Conservation (phyloP, 2,888 invertebrate species). For the Lasioglossum pauxillum region DNA sequence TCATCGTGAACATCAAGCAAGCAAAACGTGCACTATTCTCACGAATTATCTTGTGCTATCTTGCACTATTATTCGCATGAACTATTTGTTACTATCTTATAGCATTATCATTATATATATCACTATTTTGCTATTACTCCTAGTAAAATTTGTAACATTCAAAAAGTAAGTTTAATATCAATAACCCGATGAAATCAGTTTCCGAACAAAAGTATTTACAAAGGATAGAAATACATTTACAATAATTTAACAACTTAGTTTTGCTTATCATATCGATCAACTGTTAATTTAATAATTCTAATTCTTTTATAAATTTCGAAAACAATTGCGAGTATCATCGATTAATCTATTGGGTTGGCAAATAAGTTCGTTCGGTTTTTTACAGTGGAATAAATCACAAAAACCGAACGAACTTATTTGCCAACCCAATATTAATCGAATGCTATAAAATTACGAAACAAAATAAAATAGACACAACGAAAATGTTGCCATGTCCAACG, state of each 20-base stretch:
- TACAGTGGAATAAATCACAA: too few species aligned
- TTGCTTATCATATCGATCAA: neutral
- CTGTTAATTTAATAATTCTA: neutral
- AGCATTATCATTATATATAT: neutral
- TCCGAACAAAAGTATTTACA: neutral
- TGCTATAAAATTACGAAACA: neutral
- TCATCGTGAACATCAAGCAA: neutral
- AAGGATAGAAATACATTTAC: neutral
- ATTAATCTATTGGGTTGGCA: too few species aligned
- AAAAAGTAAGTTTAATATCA: too few species aligned
- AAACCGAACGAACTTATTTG: too few species aligned
- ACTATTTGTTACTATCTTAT: neutral
- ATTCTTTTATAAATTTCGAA: too few species aligned
- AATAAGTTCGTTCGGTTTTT: too few species aligned
- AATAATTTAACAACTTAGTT: neutral
- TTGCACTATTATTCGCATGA: neutral
- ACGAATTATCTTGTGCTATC: neutral
- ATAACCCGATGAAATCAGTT: too few species aligned
- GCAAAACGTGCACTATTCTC: neutral
- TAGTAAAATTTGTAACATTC: neutral
- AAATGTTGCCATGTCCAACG: neutral
- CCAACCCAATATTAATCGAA: too few species aligned
- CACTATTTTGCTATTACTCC: neutral
- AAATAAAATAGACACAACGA: neutral
- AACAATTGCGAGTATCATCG: neutral